Percentiles rank a stretch among this genome's conserved stretches.
These are phyloP conservation scores for Cancer borealis DNA, from an alignment of 2,888 invertebrate genomes.

Conservation along the genomic window DNA sequence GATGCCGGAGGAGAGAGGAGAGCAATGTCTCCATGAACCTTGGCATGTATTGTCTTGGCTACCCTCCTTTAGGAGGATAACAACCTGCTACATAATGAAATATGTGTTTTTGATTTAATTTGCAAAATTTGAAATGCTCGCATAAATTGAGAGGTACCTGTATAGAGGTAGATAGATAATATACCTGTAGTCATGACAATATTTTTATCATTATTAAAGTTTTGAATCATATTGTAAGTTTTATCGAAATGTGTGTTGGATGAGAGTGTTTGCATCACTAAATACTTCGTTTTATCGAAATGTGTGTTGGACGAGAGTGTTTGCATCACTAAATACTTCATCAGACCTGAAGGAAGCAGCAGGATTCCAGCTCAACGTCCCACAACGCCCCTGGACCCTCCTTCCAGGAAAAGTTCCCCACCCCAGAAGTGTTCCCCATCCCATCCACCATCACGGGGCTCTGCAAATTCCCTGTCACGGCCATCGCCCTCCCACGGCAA, in stretches of 20 bases:
- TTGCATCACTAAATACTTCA: background rate
- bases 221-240: background rate
- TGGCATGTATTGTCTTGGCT: no score
- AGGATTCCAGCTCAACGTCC: conserved; percentile 68
- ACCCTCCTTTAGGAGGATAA: no score
- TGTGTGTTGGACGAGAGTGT: background rate
- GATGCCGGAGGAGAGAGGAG: no score
- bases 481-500: conserved; percentile 68
- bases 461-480: conserved; percentile 57
- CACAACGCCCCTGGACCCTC: conserved; percentile 70
- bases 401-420: conserved; percentile 69
- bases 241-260: background rate
- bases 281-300: background rate
- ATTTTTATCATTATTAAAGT: background rate
- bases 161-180: no score
- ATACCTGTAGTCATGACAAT: no score
- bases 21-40: no score
- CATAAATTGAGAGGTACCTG: no score
- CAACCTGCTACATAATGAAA: no score
- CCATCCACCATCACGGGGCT: conserved; percentile 59
- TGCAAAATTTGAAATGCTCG: no score
- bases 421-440: conserved; percentile 72
- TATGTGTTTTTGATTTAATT: no score
- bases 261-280: background rate
- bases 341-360: conserved; percentile 69